Percentiles rank a stretch among this genome's conserved stretches.
Evolutionary conservation across 2,888 invertebrate genomes (phyloP).

Genomic region (Lepas anatifera): DNA sequence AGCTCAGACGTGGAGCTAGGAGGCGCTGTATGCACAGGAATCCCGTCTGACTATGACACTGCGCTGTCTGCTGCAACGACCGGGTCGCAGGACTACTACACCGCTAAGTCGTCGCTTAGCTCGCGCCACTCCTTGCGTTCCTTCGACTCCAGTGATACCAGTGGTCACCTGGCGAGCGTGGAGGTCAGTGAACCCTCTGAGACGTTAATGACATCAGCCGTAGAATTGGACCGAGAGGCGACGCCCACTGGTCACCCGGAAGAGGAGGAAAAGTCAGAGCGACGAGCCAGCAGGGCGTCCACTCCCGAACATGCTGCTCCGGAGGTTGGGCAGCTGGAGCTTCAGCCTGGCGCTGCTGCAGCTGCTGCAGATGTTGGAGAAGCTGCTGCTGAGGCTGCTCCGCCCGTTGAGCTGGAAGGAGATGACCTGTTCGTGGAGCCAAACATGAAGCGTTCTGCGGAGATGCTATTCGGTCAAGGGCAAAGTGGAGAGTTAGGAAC

Average conservation of each 20-base stretch:
- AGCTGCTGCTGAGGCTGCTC: background rate
- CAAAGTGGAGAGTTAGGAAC: conserved; percentile 43
- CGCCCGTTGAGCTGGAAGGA: conserved; percentile 26
- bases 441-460: conserved; percentile 74
- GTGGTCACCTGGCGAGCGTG: conserved; percentile 74
- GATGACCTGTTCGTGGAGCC: conserved; percentile 34
- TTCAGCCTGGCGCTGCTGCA: background rate
- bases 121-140: conserved; percentile 83
- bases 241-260: conserved; percentile 28
- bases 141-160: conserved; percentile 66
- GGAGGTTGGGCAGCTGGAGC: background rate
- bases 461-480: conserved; percentile 70
- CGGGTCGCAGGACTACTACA: conserved; percentile 73
- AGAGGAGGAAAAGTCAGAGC: conserved; percentile 4
- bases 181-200: conserved; percentile 82
- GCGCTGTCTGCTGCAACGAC: conserved; percentile 66
- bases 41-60: conserved; percentile 66
- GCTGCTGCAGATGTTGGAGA: conserved; percentile 25
- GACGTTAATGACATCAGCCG: conserved; percentile 79
- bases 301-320: too few relatives aligned
- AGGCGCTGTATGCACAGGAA: conserved; percentile 35
- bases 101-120: conserved; percentile 74
- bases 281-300: background rate
- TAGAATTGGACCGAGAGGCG: conserved; percentile 62
- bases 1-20: conserved; percentile 80